Evolutionary conservation across 2,888 invertebrate species (phyloP).

Genomic region (Pachliopta kotzebuea): DNA sequence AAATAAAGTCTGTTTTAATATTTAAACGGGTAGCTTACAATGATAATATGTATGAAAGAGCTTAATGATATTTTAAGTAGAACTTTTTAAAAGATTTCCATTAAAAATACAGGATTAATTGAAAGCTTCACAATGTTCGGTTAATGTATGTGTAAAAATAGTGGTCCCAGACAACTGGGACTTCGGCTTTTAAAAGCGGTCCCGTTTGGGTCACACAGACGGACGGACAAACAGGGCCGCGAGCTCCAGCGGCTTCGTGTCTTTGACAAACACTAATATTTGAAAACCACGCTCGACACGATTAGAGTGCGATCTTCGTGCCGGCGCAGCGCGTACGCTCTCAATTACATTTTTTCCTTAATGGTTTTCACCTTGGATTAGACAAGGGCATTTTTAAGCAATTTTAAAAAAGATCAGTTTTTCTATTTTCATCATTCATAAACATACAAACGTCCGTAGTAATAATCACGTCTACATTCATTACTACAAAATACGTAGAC

Average conservation of each 20-base stretch:
- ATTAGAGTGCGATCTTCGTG: constrained; percentile 57
- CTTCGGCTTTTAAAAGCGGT: constrained; percentile 39
- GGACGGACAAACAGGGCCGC: constrained; percentile 39
- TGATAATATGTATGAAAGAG: neutral
- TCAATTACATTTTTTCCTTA: constrained; percentile 22
- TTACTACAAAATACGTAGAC: no score
- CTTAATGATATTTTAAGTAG: neutral
- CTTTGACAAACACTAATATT: constrained; percentile 79
- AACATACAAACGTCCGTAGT: no score
- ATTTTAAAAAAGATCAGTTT: neutral
- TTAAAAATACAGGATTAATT: neutral
- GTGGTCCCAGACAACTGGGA: constrained; percentile 36
- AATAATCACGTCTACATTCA: no score
- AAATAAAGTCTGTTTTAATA: no score
- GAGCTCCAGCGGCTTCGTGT: constrained; percentile 53
- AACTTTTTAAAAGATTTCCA: neutral
- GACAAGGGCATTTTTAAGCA: constrained; percentile 4
- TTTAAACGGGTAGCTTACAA: no score
- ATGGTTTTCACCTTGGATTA: constrained; percentile 6
- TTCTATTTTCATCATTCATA: neutral
- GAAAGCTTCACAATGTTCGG: constrained; percentile 15
- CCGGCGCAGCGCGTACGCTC: constrained; percentile 37
- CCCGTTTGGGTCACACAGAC: constrained; percentile 51
- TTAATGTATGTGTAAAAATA: constrained; percentile 30
- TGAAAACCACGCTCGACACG: constrained; percentile 61